Evolutionary conservation across 1,140 invertebrate species (phyloP).

Genomic region (Dendrolimus kikuchii): DNA sequence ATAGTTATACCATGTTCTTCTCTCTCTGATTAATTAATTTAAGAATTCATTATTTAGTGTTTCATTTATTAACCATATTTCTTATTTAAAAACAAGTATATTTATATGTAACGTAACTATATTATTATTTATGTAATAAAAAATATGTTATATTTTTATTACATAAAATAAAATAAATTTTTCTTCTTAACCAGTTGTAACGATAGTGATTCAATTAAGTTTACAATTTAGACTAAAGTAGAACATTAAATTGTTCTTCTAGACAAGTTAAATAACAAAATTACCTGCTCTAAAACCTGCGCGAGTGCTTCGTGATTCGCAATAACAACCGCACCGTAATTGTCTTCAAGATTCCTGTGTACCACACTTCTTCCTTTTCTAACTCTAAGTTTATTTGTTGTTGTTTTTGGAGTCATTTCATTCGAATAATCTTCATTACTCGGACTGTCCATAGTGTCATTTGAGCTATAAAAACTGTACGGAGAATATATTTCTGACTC

Average conservation of each 20-base stretch:
- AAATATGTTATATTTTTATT: no score
- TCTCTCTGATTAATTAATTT: no score
- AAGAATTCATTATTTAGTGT: no score
- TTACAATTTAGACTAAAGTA: background rate
- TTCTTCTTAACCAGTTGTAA: no score
- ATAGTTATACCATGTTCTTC: no score
- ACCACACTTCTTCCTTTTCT: slow-evolving; percentile 84
- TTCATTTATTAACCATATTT: no score
- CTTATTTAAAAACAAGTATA: no score
- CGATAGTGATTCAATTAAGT: background rate
- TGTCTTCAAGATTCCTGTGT: slow-evolving; percentile 88
- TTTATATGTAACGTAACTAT: no score
- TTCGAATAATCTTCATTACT: slow-evolving; percentile 61
- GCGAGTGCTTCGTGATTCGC: slow-evolving; percentile 90
- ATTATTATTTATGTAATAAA: no score
- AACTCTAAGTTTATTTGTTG: slow-evolving; percentile 78
- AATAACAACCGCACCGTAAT: slow-evolving; percentile 90
- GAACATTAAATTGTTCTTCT: background rate
- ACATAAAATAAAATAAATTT: no score
- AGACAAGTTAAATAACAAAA: slow-evolving; percentile 17
- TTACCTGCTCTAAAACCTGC: slow-evolving; percentile 87
- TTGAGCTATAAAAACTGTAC: slow-evolving; percentile 80
- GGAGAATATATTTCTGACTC: slow-evolving; percentile 87
- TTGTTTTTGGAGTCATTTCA: slow-evolving; percentile 59
- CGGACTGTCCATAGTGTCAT: slow-evolving; percentile 57